These are phyloP conservation scores for Drosophila anomelani DNA, from an alignment of 2,888 invertebrate species.

Conservation along the genomic window DNA sequence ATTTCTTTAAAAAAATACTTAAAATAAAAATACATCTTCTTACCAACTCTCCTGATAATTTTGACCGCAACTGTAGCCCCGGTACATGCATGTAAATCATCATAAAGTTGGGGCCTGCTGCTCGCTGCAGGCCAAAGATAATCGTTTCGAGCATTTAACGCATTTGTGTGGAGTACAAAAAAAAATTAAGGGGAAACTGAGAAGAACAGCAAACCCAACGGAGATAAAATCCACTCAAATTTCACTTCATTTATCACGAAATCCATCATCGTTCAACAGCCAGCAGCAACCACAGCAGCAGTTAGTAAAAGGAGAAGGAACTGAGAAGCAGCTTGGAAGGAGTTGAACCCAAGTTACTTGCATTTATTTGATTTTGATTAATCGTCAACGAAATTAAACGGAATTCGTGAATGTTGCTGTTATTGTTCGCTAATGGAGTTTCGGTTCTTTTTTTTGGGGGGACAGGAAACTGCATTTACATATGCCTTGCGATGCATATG, in stretches of 20 bases:
- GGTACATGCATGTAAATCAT: slow-evolving; percentile 27
- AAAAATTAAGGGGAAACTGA: not conserved
- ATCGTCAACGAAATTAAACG: slow-evolving; percentile 66
- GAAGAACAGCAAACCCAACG: slow-evolving; percentile 12
- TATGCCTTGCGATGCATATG: slow-evolving; percentile 33
- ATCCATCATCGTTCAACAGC: slow-evolving; percentile 52
- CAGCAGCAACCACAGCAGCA: slow-evolving; percentile 24
- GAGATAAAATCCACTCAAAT: slow-evolving; percentile 55
- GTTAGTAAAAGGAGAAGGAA: slow-evolving; percentile 25
- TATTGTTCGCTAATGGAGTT: slow-evolving; percentile 49
- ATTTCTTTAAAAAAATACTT: not conserved
- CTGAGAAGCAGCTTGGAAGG: slow-evolving; percentile 8
- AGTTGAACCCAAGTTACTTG: slow-evolving; percentile 42
- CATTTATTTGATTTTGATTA: slow-evolving; percentile 66
- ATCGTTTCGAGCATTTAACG: slow-evolving; percentile 43
- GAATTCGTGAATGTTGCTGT: slow-evolving; percentile 46
- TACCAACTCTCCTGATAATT: not conserved
- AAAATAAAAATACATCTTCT: not conserved
- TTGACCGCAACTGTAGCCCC: not conserved
- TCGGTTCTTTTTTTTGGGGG: not conserved
- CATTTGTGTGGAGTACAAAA: slow-evolving; percentile 29
- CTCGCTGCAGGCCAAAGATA: slow-evolving; percentile 23
- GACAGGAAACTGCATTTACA: slow-evolving; percentile 47
- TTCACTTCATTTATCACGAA: slow-evolving; percentile 66
- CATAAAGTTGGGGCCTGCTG: slow-evolving; percentile 10